phyloP scores from a whole-genome alignment of 2,888 invertebrate species.

The Scaptomyza polygonia region DNA sequence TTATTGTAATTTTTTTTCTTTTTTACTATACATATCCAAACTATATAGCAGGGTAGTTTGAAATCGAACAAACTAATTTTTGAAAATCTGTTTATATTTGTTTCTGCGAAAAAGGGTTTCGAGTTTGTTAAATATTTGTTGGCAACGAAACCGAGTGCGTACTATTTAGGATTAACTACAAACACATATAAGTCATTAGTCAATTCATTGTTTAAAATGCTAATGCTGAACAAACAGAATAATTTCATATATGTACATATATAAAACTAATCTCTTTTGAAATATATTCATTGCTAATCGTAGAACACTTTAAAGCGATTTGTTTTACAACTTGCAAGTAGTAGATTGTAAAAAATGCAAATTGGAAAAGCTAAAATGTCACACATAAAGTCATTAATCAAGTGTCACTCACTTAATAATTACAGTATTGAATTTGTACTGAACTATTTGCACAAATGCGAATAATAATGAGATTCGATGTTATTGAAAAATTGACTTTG shows the following conservation, averaged over 20 bases:
- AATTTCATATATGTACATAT: not conserved
- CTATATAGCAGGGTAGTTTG: conserved; percentile 6
- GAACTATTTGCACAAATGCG: conserved; percentile 18
- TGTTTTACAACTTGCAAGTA: conserved; percentile 34
- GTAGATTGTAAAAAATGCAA: conserved; percentile 43
- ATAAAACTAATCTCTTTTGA: conserved; percentile 6
- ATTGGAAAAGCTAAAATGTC: conserved; percentile 37
- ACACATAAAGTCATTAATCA: conserved; percentile 48
- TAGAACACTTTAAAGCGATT: conserved; percentile 33
- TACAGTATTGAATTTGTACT: conserved; percentile 34
- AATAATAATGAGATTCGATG: conserved; percentile 30
- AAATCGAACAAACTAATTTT: not conserved
- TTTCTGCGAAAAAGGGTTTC: conserved; percentile 56
- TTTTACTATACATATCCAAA: too few relatives aligned
- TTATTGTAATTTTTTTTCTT: too few relatives aligned
- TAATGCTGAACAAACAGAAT: conserved; percentile 7
- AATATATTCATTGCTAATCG: conserved; percentile 9
- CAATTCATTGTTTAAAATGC: not conserved
- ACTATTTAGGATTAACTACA: conserved; percentile 21
- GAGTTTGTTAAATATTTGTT: conserved; percentile 16
- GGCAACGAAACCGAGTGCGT: conserved; percentile 52
- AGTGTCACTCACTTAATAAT: conserved; percentile 42
- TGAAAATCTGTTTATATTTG: not conserved
- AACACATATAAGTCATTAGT: conserved; percentile 4
- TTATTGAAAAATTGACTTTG: conserved; percentile 10